Evolutionary conservation across 2,888 invertebrate species (phyloP).

Genomic region (Drosophila infuscata): DNA sequence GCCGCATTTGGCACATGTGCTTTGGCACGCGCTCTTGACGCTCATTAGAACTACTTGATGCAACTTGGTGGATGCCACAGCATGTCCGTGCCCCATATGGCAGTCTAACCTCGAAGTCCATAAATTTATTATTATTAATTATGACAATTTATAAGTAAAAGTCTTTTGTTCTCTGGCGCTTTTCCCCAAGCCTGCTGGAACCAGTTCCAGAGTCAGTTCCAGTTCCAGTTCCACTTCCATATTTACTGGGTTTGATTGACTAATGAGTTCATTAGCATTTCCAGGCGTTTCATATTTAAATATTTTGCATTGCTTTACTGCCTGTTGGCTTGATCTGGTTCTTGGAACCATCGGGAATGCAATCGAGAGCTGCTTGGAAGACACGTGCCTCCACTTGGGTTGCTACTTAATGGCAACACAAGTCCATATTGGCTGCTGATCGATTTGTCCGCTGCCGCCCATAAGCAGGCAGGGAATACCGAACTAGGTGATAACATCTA

Average conservation of each 20-base stretch:
- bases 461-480: slow-evolving; percentile 51
- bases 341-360: slow-evolving; percentile 27
- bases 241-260: slow-evolving; percentile 32
- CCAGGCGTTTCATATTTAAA: slow-evolving; percentile 43
- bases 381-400: slow-evolving; percentile 53
- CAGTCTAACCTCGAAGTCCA: slow-evolving; percentile 48
- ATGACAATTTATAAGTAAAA: slow-evolving; percentile 77
- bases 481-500: slow-evolving; percentile 26
- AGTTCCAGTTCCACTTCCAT: slow-evolving; percentile 17
- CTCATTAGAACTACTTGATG: slow-evolving; percentile 63
- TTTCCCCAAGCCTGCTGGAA: slow-evolving; percentile 29
- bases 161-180: slow-evolving; percentile 52
- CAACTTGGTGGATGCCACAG: slow-evolving; percentile 18
- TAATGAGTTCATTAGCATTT: slow-evolving; percentile 64
- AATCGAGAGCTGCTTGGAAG: slow-evolving; percentile 10
- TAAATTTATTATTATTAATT: slow-evolving; percentile 76
- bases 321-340: slow-evolving; percentile 14
- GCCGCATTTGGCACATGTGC: slow-evolving; percentile 65
- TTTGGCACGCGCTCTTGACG: slow-evolving; percentile 70
- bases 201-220: slow-evolving; percentile 17
- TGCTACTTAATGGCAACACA: slow-evolving; percentile 50
- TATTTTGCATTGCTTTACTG: slow-evolving; percentile 24
- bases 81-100: slow-evolving; percentile 57
- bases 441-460: slow-evolving; percentile 65
- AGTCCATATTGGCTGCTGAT: slow-evolving; percentile 66